A percentile compares a stretch with the other conserved stretches of the same genome.
These are phyloP conservation scores for Crax fasciolata DNA, from an alignment of 2,797 vertebrate genomes.

Conservation along the genomic window DNA sequence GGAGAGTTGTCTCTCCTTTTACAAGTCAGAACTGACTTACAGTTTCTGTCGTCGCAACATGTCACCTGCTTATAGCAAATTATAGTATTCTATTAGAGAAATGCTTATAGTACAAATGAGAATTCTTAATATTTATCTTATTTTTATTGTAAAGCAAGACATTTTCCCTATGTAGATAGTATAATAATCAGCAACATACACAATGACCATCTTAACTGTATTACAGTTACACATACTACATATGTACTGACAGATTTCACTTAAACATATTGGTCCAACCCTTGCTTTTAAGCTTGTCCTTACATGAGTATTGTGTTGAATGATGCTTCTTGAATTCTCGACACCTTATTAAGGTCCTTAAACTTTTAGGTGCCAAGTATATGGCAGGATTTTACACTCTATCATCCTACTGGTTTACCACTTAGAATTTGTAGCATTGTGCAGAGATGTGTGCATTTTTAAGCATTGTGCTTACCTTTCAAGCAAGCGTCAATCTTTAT, in stretches of 20 bases:
- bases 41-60: background rate
- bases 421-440: background rate
- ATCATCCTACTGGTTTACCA: background rate
- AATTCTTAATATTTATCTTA: background rate
- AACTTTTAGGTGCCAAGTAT: background rate
- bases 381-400: background rate
- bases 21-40: background rate
- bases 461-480: background rate
- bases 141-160: background rate
- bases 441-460: rapidly evolving
- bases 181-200: background rate
- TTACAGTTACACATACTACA: background rate
- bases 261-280: background rate
- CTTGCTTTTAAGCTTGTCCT: background rate
- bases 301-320: background rate
- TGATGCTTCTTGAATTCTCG: background rate
- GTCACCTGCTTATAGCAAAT: background rate
- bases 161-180: background rate
- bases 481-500: background rate
- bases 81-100: background rate
- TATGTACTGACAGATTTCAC: background rate
- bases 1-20: background rate
- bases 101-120: background rate
- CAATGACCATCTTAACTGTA: background rate
- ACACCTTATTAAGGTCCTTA: background rate